Conservation (phyloP, 23 tunicate genomes). For the Halocynthia roretzi region DNA sequence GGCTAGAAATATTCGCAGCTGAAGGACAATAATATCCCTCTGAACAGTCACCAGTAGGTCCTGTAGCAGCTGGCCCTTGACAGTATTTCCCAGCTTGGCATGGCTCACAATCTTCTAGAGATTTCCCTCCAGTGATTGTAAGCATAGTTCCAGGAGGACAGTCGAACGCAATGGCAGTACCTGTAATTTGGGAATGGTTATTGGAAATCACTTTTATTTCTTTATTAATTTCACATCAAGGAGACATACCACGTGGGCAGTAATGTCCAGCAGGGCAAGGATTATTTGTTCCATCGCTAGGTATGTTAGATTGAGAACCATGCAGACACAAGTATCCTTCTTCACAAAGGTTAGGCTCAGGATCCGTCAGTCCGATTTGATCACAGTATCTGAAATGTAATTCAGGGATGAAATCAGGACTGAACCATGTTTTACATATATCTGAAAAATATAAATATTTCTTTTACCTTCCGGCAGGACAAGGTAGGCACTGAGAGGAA, state of each 20-base stretch:
- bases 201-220: background rate
- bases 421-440: background rate
- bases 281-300: conserved; percentile 14
- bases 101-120: conserved; percentile 51
- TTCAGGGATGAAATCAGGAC: background rate
- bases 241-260: conserved; percentile 60
- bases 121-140: conserved; percentile 10
- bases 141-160: conserved; percentile 75
- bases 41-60: conserved; percentile 51
- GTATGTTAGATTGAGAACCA: conserved; percentile 1
- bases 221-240: background rate
- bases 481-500: conserved; percentile 28
- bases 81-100: conserved; percentile 69
- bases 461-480: conserved; percentile 86
- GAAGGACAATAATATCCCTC: conserved; percentile 92
- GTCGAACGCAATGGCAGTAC: conserved; percentile 20
- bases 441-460: background rate
- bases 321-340: conserved; percentile 55
- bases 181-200: background rate
- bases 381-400: conserved; percentile 42
- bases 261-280: conserved; percentile 81
- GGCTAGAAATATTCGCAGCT: conserved; percentile 25
- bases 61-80: conserved; percentile 21
- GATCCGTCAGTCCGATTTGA: conserved; percentile 35
- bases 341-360: conserved; percentile 36